Conservation (phyloP, 2,888 invertebrate species). For the Neoaliturus tenellus region DNA sequence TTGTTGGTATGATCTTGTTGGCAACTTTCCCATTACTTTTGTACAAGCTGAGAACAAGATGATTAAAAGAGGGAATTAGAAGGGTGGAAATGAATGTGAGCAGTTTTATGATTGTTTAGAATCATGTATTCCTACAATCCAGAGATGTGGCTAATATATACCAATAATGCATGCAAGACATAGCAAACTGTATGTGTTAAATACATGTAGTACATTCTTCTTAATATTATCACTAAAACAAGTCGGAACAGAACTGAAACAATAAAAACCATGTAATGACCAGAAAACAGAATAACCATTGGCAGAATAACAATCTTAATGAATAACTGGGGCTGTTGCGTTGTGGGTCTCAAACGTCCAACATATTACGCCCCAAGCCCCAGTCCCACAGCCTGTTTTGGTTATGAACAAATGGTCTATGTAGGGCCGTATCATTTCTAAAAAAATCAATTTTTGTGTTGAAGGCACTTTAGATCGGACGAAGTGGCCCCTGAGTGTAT, state of each 20-base stretch:
- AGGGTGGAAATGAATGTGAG: not conserved
- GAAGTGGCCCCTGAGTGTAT: constrained; percentile 88
- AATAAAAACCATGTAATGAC: constrained; percentile 63
- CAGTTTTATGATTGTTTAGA: constrained; percentile 60
- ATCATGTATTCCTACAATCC: constrained; percentile 67
- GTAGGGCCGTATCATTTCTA: constrained; percentile 89
- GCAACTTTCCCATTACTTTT: too few relatives aligned
- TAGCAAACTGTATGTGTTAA: constrained; percentile 67
- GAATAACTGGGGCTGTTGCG: constrained; percentile 64
- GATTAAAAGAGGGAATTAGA: too few relatives aligned
- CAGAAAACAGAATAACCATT: constrained; percentile 63
- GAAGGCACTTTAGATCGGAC: constrained; percentile 98
- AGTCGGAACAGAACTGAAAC: constrained; percentile 62
- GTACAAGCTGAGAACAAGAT: too few relatives aligned
- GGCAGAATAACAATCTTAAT: constrained; percentile 65
- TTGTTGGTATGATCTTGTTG: too few relatives aligned
- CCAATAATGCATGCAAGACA: constrained; percentile 67
- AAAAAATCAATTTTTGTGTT: constrained; percentile 86
- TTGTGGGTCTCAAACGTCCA: constrained; percentile 63
- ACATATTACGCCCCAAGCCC: constrained; percentile 62
- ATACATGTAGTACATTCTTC: constrained; percentile 67
- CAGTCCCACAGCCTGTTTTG: constrained; percentile 72
- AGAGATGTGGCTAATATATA: constrained; percentile 67
- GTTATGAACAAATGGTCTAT: constrained; percentile 86
- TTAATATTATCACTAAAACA: constrained; percentile 65